Evolutionary conservation across 2,113 vertebrate genomes (phyloP).

Genomic region (Mormoops blainvillei): DNA sequence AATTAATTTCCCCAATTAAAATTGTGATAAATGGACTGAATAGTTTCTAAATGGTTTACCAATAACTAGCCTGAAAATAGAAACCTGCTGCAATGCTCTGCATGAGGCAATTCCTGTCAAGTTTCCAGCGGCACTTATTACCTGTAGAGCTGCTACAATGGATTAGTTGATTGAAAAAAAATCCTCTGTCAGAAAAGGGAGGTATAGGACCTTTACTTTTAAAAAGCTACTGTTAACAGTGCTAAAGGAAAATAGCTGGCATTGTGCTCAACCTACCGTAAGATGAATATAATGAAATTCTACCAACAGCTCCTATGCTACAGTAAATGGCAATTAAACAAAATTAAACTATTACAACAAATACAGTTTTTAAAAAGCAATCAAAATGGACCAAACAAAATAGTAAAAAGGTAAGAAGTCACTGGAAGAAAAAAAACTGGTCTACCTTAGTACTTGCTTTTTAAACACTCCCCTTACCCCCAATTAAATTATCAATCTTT

Average conservation of each 20-base stretch:
- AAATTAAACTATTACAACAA: not conserved
- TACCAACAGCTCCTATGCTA: not conserved
- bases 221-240: not conserved
- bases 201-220: not conserved
- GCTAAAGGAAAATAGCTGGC: not conserved
- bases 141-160: not conserved
- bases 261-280: not conserved
- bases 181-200: slow-evolving; percentile 2
- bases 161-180: not conserved
- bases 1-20: slow-evolving; percentile 11
- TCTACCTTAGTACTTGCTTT: not conserved
- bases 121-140: not conserved
- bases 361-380: not conserved
- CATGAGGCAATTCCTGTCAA: not conserved
- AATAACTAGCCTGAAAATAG: slow-evolving; percentile 7
- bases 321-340: not conserved
- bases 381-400: slow-evolving; percentile 23
- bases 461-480: not conserved
- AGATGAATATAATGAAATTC: not conserved
- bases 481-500: not conserved
- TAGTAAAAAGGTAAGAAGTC: not conserved
- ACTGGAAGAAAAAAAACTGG: not conserved
- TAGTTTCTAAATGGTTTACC: not conserved
- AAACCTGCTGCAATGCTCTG: not conserved
- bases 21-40: not conserved